Conservation (phyloP, 1,140 invertebrate species). For the Papilio glaucus region DNA sequence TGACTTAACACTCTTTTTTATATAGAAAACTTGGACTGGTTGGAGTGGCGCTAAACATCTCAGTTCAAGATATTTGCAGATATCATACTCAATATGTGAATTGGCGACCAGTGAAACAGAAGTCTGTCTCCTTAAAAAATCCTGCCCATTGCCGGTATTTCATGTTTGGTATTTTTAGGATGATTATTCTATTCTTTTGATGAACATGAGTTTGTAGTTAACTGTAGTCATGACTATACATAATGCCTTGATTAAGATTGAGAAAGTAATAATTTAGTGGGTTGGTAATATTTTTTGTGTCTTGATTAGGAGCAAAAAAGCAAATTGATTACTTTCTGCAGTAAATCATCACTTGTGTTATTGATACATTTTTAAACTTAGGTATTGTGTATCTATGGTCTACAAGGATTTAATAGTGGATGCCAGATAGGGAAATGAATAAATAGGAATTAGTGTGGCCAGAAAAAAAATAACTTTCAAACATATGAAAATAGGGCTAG, state of each 20-base stretch:
- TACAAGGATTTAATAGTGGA: too few species aligned
- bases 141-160: conserved; percentile 7
- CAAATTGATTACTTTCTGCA: too few species aligned
- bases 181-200: not conserved
- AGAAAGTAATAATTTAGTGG: not conserved
- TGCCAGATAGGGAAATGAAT: too few species aligned
- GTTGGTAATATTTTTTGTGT: not conserved
- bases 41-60: conserved; percentile 1
- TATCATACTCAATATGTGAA: conserved; percentile 25
- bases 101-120: not conserved
- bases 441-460: too few species aligned
- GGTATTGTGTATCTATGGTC: too few species aligned
- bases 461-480: too few species aligned
- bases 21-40: conserved; percentile 12
- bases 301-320: too few species aligned
- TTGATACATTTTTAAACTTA: too few species aligned
- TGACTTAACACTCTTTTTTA: not conserved
- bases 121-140: conserved; percentile 4
- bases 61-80: conserved; percentile 24
- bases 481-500: too few species aligned
- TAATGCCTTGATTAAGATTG: not conserved
- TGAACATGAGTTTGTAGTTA: not conserved
- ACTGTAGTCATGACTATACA: not conserved
- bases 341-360: too few species aligned
- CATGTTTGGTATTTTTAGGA: conserved; percentile 3